Percentiles rank a stretch among this genome's conserved stretches.
phyloP scores from a whole-genome alignment of 2,113 vertebrate species.

The Channa maculata region DNA sequence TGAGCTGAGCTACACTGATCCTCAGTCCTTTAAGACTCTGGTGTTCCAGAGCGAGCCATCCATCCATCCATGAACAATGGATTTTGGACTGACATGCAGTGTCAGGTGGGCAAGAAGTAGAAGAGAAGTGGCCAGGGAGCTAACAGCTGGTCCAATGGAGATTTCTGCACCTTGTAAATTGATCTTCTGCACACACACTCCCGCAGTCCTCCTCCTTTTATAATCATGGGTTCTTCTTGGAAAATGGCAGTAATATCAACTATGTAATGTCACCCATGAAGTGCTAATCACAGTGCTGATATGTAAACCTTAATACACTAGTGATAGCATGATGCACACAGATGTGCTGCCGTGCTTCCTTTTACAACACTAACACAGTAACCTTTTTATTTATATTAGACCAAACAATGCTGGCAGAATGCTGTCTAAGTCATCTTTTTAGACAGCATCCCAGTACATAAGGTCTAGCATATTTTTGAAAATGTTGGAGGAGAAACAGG shows the following conservation, averaged over 20 bases:
- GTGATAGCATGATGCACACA: too few relatives aligned
- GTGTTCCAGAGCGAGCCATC: neutral
- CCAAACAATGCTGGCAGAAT: too few relatives aligned
- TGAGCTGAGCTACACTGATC: slow-evolving; percentile 56
- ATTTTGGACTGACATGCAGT: slow-evolving; percentile 20
- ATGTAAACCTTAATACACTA: too few relatives aligned
- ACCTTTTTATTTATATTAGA: too few relatives aligned
- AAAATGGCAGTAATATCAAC: neutral
- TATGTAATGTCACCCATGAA: neutral
- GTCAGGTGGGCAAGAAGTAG: slow-evolving; percentile 41
- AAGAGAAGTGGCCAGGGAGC: slow-evolving; percentile 19
- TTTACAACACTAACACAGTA: too few relatives aligned
- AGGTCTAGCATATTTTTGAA: too few relatives aligned
- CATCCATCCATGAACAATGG: slow-evolving; percentile 30
- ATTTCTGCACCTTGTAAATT: neutral
- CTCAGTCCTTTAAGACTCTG: slow-evolving; percentile 33
- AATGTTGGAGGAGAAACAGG: too few relatives aligned
- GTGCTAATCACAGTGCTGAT: neutral
- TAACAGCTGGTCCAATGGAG: slow-evolving; percentile 4
- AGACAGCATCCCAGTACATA: too few relatives aligned
- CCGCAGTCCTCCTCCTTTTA: neutral
- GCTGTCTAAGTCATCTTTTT: too few relatives aligned
- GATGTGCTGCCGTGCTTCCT: too few relatives aligned
- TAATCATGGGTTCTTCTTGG: slow-evolving; percentile 7
- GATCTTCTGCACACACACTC: slow-evolving; percentile 3